Evolutionary conservation across 2,797 vertebrate species (phyloP).

Genomic region (Gephyroberyx darwinii): DNA sequence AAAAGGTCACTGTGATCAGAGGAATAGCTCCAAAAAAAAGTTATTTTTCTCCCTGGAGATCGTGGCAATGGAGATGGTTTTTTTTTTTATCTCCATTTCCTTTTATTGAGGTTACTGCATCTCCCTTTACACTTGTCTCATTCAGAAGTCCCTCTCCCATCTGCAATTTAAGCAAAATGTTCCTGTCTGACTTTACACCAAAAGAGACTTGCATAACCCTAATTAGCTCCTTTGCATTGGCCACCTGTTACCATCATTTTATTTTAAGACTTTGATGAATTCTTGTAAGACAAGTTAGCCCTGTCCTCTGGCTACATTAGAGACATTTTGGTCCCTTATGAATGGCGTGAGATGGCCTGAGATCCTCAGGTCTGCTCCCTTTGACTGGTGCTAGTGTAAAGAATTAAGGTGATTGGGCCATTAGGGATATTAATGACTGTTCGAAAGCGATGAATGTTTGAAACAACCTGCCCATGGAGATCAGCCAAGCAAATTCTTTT

Average conservation of each 20-base stretch:
- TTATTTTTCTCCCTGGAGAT: too few species aligned
- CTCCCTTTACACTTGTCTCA: background rate
- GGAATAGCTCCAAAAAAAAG: too few species aligned
- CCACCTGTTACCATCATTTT: conserved; percentile 26
- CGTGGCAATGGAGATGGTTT: too few species aligned
- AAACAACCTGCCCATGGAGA: too few species aligned
- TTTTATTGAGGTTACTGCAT: too few species aligned
- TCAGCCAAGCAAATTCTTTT: too few species aligned
- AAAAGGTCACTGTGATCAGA: too few species aligned
- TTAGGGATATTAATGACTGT: too few species aligned
- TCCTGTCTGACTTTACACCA: background rate
- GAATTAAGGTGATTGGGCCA: too few species aligned
- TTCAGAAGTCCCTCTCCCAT: background rate
- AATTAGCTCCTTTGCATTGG: conserved; percentile 17
- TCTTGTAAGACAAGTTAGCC: conserved; percentile 36
- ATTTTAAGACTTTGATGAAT: conserved; percentile 13
- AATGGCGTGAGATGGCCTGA: conserved; percentile 12
- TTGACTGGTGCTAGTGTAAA: background rate
- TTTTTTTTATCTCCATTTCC: too few species aligned
- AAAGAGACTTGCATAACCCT: conserved; percentile 31
- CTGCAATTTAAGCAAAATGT: background rate
- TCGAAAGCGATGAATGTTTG: too few species aligned
- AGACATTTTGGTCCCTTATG: conserved; percentile 24
- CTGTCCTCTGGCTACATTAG: conserved; percentile 23
- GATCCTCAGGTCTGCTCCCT: conserved; percentile 1